Conservation (phyloP, 2,888 invertebrate genomes). For the Antheraea assamensis region DNA sequence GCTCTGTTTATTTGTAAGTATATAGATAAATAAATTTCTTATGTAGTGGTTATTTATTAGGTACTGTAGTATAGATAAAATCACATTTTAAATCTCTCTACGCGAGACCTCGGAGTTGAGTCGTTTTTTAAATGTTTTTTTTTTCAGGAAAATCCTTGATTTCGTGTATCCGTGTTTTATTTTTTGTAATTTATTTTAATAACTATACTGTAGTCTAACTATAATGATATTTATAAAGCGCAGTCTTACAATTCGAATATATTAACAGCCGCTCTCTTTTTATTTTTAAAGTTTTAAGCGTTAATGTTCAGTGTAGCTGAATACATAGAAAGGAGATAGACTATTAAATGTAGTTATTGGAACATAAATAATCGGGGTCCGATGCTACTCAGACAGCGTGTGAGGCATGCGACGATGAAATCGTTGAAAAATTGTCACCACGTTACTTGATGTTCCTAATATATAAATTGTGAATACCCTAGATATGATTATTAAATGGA, state of each 20-base stretch:
- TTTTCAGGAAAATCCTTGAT: conserved; percentile 27
- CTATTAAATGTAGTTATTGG: too few species aligned
- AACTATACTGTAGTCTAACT: neutral
- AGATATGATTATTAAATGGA: too few species aligned
- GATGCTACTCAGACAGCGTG: too few species aligned
- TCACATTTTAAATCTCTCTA: neutral
- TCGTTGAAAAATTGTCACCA: too few species aligned
- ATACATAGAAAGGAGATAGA: too few species aligned
- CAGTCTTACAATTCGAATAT: neutral
- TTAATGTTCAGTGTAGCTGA: too few species aligned
- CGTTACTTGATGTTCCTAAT: too few species aligned
- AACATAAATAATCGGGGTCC: too few species aligned
- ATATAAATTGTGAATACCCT: too few species aligned
- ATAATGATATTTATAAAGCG: neutral
- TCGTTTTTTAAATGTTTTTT: neutral
- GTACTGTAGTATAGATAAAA: neutral
- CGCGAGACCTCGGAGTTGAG: neutral
- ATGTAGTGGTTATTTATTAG: neutral
- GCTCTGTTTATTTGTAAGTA: neutral
- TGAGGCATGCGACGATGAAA: too few species aligned
- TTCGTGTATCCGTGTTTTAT: conserved; percentile 13
- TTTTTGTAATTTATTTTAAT: neutral
- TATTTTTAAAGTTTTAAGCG: too few species aligned
- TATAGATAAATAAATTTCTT: neutral
- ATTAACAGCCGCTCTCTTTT: neutral